Base-by-base conservation (phyloP, 92 coral and sea anemone species). In the Palythoa grandis region DNA sequence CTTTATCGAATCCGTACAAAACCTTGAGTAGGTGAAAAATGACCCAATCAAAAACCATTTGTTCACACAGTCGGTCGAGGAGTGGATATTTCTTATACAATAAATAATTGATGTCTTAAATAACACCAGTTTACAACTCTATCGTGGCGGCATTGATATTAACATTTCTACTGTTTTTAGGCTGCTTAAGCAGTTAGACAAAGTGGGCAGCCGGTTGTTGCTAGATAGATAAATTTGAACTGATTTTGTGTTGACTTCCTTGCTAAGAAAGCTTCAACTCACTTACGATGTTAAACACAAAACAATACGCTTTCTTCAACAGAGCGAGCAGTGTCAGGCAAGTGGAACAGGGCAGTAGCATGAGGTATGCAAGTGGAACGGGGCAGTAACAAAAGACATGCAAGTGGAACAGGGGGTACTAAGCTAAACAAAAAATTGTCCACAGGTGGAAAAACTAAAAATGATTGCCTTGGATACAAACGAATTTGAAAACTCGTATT, bases 1-100 rank as follows among this genome's bases (percentile, higher is more conserved):
- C 86, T 88, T 87, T 83, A 89, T 82, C 86, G 88, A 65, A 80
- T 80, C 85, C 60, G 65, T 88, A 92, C 93, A 94, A 63, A 94
- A 92, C 91, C 89, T 67, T 87, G 89, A 88, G 88, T 78, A 56
- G 74, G 82, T 82, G 82, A 87, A 86, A 76, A 78, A 65, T 58
- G 80, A 75, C 87, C 88, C 79, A 87, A 72, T 65, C 88, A 82
- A 58, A 25, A 70, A 87, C 63, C 78, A 83, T 63, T 69, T 80
- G 56, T 39, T 80, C 74, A 80, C 85, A 80, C 85, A 52, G 85
- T 80, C 60, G 74, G 25, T 15, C 60, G 23, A 66, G 48, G 60
- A 80, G 85, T 23, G 63, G 85, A 80, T 80, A 80, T 54, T 61
- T 79, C 84, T 15, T 67, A 47, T 80, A 76, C 68, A 80, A 80